Percentiles rank a stretch among this genome's conserved stretches.
Evolutionary conservation across 2,797 vertebrate species (phyloP).

Genomic region (Ctenosaura bakeri): DNA sequence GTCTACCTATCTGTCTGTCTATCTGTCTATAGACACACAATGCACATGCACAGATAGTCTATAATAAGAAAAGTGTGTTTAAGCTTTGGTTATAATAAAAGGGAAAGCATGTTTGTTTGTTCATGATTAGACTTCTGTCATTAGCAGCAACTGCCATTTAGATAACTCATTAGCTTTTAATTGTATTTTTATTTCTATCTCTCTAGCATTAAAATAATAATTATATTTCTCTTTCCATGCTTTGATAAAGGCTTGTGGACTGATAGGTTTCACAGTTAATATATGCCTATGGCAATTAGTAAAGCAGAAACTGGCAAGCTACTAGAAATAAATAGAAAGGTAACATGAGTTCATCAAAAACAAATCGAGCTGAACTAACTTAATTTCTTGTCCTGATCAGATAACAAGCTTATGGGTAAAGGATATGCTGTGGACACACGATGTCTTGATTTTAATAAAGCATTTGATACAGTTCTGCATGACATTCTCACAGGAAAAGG

Average conservation of each 20-base stretch:
- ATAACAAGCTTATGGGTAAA: slow-evolving; percentile 70
- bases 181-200: slow-evolving; percentile 5
- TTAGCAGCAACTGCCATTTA: background rate
- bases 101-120: background rate
- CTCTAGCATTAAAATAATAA: slow-evolving; percentile 3
- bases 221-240: slow-evolving; percentile 37
- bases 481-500: slow-evolving; percentile 55
- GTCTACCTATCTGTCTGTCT: no score
- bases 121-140: background rate
- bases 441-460: slow-evolving; percentile 64
- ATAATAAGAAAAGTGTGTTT: no score
- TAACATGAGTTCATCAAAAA: slow-evolving; percentile 68
- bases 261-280: slow-evolving; percentile 40
- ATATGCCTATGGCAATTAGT: slow-evolving; percentile 66
- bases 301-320: slow-evolving; percentile 54
- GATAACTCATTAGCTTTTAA: background rate
- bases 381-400: slow-evolving; percentile 65
- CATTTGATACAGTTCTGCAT: slow-evolving; percentile 65
- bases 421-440: slow-evolving; percentile 54
- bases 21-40: no score
- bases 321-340: slow-evolving; percentile 64
- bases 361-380: slow-evolving; percentile 74
- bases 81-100: no score
- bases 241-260: slow-evolving; percentile 32
- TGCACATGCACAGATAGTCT: no score